Evolutionary conservation across 92 coral and sea anemone species (phyloP), one percentile per base, ranked within the genome.

Genomic region (Phenganax marumi): DNA sequence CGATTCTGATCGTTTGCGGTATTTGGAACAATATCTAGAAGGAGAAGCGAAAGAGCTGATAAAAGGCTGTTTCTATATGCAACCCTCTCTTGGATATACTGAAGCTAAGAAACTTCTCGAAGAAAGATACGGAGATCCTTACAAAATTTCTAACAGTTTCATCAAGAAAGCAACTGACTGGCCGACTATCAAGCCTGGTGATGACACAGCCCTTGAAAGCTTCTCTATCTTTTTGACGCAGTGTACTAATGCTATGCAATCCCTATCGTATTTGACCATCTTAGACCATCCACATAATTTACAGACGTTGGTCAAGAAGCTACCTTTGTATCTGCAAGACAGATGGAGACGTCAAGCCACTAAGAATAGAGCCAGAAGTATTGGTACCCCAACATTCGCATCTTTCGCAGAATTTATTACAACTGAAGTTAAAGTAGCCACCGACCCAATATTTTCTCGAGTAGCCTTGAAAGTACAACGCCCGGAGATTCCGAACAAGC

Each of bases 221-320:
- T 75, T 85, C 39, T 81, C 91, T 26, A 85, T 63, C 43, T 85
- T 88, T 56, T 86, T 85, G 8, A 75, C 68, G n/a, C 89, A 88
- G 76, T 88, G 91, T 26, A 69, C 66, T 50, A 85, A 82, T 52
- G 89, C 86, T 24, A 88, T 84, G 91, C 58, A 81, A 3, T 51
- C 77, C 7, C 73, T 88, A 7, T 54, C 86, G 21, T 88, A 66
- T 63, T 62, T 88, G 18, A 51, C 86, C 12, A 84, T 85, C 14
- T 70, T 88, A 64, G 84, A 88, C 47, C 89, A 88, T 81, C 89
- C 83, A 13, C 89, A 75, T 75, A 85, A 88, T 72, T 14, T 88
- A 16, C 91, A 81, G 25, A 76, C 77, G 55, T 65, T 88, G 80
- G 91, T 88, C 5, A 69, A 39, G 17, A 85, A 85, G 75, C 74